Base-by-base conservation (phyloP, 2,797 vertebrate species). In the Ceryle rudis region DNA sequence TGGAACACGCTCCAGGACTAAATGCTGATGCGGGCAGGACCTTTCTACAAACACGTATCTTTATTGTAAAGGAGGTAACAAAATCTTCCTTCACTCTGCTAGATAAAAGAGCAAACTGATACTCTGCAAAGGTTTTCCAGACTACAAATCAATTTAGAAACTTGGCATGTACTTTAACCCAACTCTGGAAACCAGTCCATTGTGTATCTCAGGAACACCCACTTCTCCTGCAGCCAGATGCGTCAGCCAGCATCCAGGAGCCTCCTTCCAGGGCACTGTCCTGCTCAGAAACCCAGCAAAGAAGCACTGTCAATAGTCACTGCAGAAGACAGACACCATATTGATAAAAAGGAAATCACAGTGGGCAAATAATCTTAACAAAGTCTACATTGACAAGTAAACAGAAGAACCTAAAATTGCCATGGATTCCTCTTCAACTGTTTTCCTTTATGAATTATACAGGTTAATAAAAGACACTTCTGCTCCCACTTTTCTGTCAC, bases 81-180 rank as follows among this genome's bases (percentile, higher is more conserved):
- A 93, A 87, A 89, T 81, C 37, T 86, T 89, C 49, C 20, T 70
- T 89, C 55, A 29, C 28, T 61, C 57, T 87, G 89, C 69, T 94
- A 93, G 65, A 91, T 87, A 69, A 93, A 93, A 92, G n/a, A 91
- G 26, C 42, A 86, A 46, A 25, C 41, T 81, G 49, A 62, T 39
- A 29, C 42, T 82, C 61, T 78, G 67, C 31, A 42, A 89, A 87
- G 35, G 47, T 80, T 93, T 92, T 89, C 78, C 81, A 79, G 67
- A 22, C 42, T 72, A 61, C 54, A 89, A 70, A 85, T 81, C 41
- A 64, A 41, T 92, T 87, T 4, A 71, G 61, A 93, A 91, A 60
- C 17, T 83, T 70, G 39, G 14, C 0, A 0, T 49, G 47, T 73
- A 44, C 52, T 86, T 82, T 37, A 82, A 64, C 28, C 14, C 67